Evolutionary conservation across 2,888 invertebrate genomes (phyloP), one percentile per base, ranked within the genome.

Genomic region (Dicyrtomina minuta): DNA sequence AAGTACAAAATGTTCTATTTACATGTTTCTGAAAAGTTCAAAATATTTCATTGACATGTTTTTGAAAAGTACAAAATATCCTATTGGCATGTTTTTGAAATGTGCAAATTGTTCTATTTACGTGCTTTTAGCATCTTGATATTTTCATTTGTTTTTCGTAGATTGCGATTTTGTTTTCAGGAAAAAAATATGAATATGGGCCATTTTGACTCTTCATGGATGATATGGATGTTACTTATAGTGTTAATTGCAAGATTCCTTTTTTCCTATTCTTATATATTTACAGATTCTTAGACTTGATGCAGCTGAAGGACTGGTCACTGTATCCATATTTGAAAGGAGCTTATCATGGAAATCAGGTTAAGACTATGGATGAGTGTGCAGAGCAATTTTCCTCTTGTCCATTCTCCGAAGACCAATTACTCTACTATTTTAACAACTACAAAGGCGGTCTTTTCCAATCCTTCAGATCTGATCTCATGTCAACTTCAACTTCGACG

Each of bases 361-460:
- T 75, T 2, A 61, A 58, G 17, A 51, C 70, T 39, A 65, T 65
- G 60, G 70, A 73, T 27, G 77, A 77, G 12, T 77, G 77, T 41
- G 68, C 72, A 10, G 44, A 43, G 20, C 60, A 67, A 39, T 77
- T 66, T 43, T 43, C 51, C 0, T 51, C 70, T 2, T 72, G 72
- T 41, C 72, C 72, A 4, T 70, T 70, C 24, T 67, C 70, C 1
- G 74, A 75, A 44, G 72, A 74, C 8, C 75, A 77, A 56, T 49
- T 77, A 2, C 72, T 77, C 15, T 77, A 77, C 68, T 77, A 77
- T 41, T 77, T 77, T 49, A 77, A 77, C 55, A 77, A 77, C 56
- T 77, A 77, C 59, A 77, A 77, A 65, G 75, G 75, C 20, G 77
- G 77, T 44, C 71, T 77, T 26, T 77, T 77, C 59, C 75, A 75